Base-by-base conservation (phyloP, 2,113 vertebrate species). In the Echinops telfairi region DNA sequence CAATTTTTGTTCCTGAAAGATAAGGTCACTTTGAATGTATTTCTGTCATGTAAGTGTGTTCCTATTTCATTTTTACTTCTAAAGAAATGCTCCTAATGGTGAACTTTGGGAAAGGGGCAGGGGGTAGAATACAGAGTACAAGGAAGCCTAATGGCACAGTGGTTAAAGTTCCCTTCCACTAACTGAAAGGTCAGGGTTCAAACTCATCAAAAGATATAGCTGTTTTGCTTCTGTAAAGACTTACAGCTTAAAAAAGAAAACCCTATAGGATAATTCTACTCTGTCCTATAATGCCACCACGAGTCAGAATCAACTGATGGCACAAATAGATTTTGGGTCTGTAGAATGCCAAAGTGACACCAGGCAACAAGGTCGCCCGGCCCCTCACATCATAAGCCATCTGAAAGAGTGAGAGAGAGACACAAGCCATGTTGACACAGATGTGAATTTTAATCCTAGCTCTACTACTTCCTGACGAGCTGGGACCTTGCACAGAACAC, bases 1-100 rank as follows among this genome's bases (percentile, higher is more conserved):
- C 20, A 22, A 40, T 66, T 89, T 62, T 70, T 22, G 38, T 79
- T 91, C 15, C 82, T 88, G 5, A 71, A 89, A 91, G 76, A 25
- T 90, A 81, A 68, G 7, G 31, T 87, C 60, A 85, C 36, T 3
- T 11, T 31, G 20, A 81, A 43, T 68, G 5, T 68, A 75, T 70
- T 89, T 82, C 40, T 95, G 40, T 29, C 40, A n/a, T 43, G 62
- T 83, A 89, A 70, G 3, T 31, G 47, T 40, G 84, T 75, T 92
- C 33, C 43, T 58, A 82, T 58, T 53, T 85, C 29, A 60, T 53
- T 78, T 88, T 86, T 85, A 91, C 11, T 53, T 11, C 17, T 70
- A 83, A 29, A 88, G 36, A 87, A 94, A 83, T 43, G 8, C 80
- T 22, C 9, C 6, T 83, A 81, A 68, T 62, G 36, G 40, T 53